These are phyloP conservation scores for Acanthurus tractus DNA, from an alignment of 2,797 vertebrate genomes.

Conservation along the genomic window DNA sequence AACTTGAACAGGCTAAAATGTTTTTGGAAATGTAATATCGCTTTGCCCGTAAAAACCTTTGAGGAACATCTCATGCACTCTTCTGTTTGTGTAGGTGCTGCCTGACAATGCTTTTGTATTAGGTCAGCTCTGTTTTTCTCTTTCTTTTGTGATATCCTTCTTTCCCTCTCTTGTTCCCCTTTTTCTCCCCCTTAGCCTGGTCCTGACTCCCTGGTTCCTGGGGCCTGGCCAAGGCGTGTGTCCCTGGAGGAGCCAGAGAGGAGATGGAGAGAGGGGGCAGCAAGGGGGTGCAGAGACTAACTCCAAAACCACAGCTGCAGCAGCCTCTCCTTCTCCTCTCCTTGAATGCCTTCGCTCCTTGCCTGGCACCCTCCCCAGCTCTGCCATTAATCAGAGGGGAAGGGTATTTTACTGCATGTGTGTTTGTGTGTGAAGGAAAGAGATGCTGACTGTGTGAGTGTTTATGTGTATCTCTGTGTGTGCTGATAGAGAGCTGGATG, in stretches of 20 bases:
- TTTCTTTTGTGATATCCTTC: slow-evolving; percentile 76
- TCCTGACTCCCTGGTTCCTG: slow-evolving; percentile 87
- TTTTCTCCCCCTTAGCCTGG: slow-evolving; percentile 81
- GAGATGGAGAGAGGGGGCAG: slow-evolving; percentile 86
- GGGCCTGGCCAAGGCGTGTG: slow-evolving; percentile 85
- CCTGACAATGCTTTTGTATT: slow-evolving; percentile 67
- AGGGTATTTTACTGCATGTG: slow-evolving; percentile 70
- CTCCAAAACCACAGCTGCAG: slow-evolving; percentile 90
- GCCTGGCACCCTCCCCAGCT: slow-evolving; percentile 88
- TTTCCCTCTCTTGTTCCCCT: slow-evolving; percentile 74
- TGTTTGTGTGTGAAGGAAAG: slow-evolving; percentile 59
- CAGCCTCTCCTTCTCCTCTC: slow-evolving; percentile 59
- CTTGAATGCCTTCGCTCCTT: slow-evolving; percentile 69
- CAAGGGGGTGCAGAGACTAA: slow-evolving; percentile 81
- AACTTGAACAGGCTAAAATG: slow-evolving; percentile 22
- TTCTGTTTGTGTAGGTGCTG: slow-evolving; percentile 62
- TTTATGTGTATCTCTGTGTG: slow-evolving; percentile 68
- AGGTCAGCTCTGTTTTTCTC: slow-evolving; percentile 70
- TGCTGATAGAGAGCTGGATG: slow-evolving; percentile 82
- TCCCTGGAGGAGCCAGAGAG: slow-evolving; percentile 85
- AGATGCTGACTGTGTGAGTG: slow-evolving; percentile 71
- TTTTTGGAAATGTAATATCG: slow-evolving; percentile 33
- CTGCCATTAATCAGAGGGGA: slow-evolving; percentile 89
- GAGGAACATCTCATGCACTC: slow-evolving; percentile 43
- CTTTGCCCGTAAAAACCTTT: slow-evolving; percentile 32